These are phyloP conservation scores for Neolamprologus sp. DNA, from an alignment of 2,113 vertebrate species.

Conservation along the genomic window DNA sequence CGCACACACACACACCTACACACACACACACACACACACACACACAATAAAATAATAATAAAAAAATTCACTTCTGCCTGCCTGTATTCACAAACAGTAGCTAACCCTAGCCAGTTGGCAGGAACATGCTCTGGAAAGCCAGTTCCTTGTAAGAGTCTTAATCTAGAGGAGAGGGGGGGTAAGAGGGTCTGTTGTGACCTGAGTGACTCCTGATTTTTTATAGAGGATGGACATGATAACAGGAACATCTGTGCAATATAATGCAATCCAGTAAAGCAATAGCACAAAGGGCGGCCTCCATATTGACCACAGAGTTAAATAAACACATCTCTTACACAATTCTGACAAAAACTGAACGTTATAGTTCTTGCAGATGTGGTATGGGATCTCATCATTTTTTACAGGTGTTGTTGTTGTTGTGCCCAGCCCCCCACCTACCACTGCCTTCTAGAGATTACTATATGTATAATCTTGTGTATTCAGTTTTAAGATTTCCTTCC, in stretches of 20 bases:
- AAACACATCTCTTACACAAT: neutral
- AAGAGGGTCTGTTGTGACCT: constrained; percentile 24
- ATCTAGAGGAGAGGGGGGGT: neutral
- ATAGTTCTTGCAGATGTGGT: neutral
- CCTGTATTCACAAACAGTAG: constrained; percentile 4
- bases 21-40: neutral
- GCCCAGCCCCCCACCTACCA: neutral
- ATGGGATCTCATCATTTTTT: neutral
- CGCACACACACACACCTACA: too few relatives aligned
- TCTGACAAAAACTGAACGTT: neutral
- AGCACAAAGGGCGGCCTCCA: neutral
- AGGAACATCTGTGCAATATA: constrained; percentile 25
- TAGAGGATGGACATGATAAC: constrained; percentile 11
- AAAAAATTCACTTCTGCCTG: neutral
- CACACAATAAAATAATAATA: neutral
- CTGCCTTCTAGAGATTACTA: neutral
- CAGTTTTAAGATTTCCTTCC: neutral
- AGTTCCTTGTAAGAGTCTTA: constrained; percentile 34
- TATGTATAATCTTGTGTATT: neutral
- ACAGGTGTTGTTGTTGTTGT: constrained; percentile 20
- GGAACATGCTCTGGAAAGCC: constrained; percentile 18
- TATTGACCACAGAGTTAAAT: neutral
- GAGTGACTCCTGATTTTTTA: constrained; percentile 28
- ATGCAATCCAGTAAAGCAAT: neutral
- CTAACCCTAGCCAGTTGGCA: constrained; percentile 39